Evolutionary conservation across 2,888 invertebrate species (phyloP).

Genomic region (Bhutanitis thaidina): DNA sequence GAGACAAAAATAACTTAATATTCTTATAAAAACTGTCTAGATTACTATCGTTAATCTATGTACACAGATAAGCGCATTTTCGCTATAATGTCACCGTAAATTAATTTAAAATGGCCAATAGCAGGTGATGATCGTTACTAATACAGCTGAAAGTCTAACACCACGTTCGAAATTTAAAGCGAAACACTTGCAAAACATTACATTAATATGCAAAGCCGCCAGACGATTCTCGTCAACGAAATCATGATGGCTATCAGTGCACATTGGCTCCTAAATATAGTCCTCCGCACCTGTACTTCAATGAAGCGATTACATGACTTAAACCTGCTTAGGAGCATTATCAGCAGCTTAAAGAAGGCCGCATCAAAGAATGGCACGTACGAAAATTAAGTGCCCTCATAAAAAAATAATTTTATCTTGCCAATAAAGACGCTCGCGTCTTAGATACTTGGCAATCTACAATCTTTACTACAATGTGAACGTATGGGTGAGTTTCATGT

Average conservation of each 20-base stretch:
- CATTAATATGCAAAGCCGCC: conserved; percentile 12
- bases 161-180: conserved; percentile 2
- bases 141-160: conserved; percentile 3
- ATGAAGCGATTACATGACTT: conserved; percentile 11
- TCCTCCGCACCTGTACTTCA: conserved; percentile 13
- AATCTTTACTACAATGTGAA: conserved; percentile 1
- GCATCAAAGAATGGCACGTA: conserved; percentile 14
- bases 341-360: conserved; percentile 10
- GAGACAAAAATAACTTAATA: too few species aligned
- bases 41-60: conserved; percentile 4
- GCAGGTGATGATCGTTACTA: conserved; percentile 6
- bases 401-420: conserved; percentile 14
- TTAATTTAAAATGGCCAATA: neutral
- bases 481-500: neutral
- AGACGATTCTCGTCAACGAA: conserved; percentile 7
- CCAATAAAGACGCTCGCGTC: conserved; percentile 4
- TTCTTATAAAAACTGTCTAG: neutral
- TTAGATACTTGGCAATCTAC: conserved; percentile 1
- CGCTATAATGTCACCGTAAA: conserved; percentile 9
- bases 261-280: conserved; percentile 9
- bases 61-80: conserved; percentile 8
- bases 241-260: conserved; percentile 9
- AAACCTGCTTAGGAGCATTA: conserved; percentile 14
- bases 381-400: conserved; percentile 14
- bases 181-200: conserved; percentile 7